Evolutionary conservation across 2,797 vertebrate species (phyloP).

Genomic region (Notamacropus eugenii): DNA sequence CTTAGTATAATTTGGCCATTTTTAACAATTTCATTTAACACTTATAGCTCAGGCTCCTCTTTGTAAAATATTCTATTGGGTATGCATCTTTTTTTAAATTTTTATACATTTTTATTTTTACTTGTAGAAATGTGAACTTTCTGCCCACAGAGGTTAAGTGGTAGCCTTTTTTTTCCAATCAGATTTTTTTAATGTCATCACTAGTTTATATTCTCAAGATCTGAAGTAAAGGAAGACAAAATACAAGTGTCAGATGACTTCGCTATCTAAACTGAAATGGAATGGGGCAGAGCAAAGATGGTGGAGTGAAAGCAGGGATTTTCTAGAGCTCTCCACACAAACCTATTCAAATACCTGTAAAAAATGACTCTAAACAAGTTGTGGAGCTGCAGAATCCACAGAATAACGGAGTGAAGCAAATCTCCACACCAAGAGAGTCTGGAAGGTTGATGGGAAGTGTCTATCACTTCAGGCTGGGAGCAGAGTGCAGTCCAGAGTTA

Average conservation of each 20-base stretch:
- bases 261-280: not conserved
- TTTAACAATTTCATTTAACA: not conserved
- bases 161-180: not conserved
- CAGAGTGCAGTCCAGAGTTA: too few relatives aligned
- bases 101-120: not conserved
- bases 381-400: too few relatives aligned
- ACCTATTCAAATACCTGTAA: too few relatives aligned
- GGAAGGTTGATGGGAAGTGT: too few relatives aligned
- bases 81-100: not conserved
- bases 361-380: too few relatives aligned
- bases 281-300: not conserved
- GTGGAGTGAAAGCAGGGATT: too few relatives aligned
- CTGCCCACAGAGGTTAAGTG: not conserved
- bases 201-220: not conserved
- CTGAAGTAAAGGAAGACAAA: not conserved
- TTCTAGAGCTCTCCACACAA: too few relatives aligned
- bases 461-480: too few relatives aligned
- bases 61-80: not conserved
- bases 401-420: too few relatives aligned
- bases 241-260: not conserved
- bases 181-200: not conserved
- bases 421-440: too few relatives aligned
- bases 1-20: not conserved
- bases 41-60: not conserved
- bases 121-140: not conserved